phyloP scores from a whole-genome alignment of 2,888 invertebrate species.

The Yponomeuta evonymella region DNA sequence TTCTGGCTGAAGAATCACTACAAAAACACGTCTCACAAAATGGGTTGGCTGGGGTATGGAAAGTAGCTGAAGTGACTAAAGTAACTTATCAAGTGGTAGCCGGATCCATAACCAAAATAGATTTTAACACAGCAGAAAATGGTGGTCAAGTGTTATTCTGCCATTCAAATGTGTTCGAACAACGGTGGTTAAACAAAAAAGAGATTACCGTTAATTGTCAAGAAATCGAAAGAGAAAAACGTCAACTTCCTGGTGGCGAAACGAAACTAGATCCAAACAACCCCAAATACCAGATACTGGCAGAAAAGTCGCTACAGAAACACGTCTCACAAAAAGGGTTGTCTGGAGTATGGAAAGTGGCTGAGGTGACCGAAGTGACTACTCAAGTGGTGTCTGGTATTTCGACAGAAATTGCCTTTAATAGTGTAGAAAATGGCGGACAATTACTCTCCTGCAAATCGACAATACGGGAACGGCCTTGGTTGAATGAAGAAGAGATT shows the following conservation, averaged over 20 bases:
- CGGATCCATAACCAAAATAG: too few relatives aligned
- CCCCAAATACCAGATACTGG: conserved; percentile 21
- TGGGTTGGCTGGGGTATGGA: too few relatives aligned
- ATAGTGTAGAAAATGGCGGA: conserved; percentile 19
- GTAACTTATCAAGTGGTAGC: too few relatives aligned
- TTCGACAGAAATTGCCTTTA: conserved; percentile 28
- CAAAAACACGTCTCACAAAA: neutral
- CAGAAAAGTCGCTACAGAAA: conserved; percentile 32
- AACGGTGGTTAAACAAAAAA: conserved; percentile 30
- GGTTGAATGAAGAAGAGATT: conserved; percentile 29
- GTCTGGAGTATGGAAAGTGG: conserved; percentile 14
- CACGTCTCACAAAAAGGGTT: conserved; percentile 25
- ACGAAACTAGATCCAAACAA: neutral
- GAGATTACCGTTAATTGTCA: conserved; percentile 32
- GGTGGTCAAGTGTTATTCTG: conserved; percentile 23
- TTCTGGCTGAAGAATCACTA: too few relatives aligned
- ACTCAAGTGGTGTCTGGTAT: conserved; percentile 34
- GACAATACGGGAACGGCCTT: conserved; percentile 25
- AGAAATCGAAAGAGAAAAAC: conserved; percentile 9
- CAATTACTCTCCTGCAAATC: neutral
- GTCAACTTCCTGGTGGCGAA: neutral
- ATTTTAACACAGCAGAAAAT: too few relatives aligned
- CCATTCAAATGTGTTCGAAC: conserved; percentile 34
- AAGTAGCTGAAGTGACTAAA: too few relatives aligned
- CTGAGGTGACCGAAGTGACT: conserved; percentile 25